These are phyloP conservation scores for Syngnathus floridae DNA, from an alignment of 2,113 vertebrate genomes.

Conservation along the genomic window DNA sequence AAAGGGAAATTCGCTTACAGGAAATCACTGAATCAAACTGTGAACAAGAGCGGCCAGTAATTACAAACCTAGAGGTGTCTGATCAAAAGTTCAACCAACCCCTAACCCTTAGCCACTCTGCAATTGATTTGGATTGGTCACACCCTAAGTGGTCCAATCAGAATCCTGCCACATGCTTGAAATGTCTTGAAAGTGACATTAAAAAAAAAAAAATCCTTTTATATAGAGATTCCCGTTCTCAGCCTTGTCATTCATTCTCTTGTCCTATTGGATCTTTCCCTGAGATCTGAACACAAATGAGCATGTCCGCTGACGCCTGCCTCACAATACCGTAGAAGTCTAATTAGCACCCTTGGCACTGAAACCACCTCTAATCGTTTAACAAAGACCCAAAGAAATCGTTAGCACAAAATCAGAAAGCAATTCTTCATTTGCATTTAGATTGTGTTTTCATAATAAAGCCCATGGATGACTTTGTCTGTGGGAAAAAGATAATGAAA, in stretches of 20 bases:
- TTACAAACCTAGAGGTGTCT: neutral
- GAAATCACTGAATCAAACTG: conserved; percentile 2
- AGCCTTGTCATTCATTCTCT: neutral
- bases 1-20: conserved; percentile 14
- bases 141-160: neutral
- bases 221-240: neutral
- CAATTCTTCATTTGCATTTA: conserved; percentile 65
- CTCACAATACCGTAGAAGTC: conserved; percentile 18
- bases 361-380: conserved; percentile 40
- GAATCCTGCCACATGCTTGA: neutral
- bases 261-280: neutral
- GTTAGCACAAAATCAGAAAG: conserved; percentile 22
- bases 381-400: conserved; percentile 39
- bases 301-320: neutral
- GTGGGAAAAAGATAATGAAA: conserved; percentile 26
- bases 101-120: too few relatives aligned
- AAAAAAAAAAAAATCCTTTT: neutral
- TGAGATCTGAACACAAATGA: neutral
- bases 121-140: too few relatives aligned
- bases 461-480: conserved; percentile 24
- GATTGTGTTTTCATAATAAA: conserved; percentile 45
- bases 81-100: neutral
- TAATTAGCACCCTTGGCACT: conserved; percentile 18
- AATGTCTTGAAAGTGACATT: neutral
- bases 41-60: conserved; percentile 10